Conservation (phyloP, 2,797 vertebrate species). For the Mus spretus region DNA sequence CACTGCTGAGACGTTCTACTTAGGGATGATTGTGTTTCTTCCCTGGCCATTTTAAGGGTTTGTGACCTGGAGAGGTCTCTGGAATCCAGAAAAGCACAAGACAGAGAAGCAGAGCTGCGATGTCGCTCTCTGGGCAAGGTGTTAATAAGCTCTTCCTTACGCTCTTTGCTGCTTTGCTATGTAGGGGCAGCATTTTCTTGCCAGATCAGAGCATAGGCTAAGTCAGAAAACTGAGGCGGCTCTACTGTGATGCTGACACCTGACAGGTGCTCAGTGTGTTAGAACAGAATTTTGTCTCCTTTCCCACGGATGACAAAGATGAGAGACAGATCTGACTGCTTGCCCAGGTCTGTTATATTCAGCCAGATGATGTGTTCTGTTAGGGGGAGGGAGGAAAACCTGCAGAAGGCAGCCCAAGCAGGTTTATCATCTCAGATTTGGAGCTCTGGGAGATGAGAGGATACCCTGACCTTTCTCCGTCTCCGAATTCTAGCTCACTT, state of each 20-base stretch:
- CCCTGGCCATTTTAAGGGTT: not conserved
- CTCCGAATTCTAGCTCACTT: constrained; percentile 9
- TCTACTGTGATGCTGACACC: not conserved
- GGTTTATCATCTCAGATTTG: constrained; percentile 1
- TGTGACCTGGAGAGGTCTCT: not conserved
- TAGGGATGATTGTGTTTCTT: not conserved
- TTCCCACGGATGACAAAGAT: not conserved
- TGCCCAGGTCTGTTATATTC: not conserved
- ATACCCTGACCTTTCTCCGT: not conserved
- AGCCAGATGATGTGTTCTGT: constrained; percentile 35
- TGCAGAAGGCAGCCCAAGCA: not conserved
- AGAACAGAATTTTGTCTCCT: not conserved
- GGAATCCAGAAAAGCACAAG: not conserved
- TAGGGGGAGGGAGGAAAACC: not conserved
- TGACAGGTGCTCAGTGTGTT: not conserved
- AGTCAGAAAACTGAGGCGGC: not conserved
- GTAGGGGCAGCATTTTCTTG: not conserved
- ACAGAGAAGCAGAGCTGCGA: not conserved
- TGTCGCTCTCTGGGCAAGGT: not conserved
- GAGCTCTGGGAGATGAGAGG: not conserved
- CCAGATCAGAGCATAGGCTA: not conserved
- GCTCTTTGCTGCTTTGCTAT: not conserved
- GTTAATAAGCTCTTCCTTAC: not conserved
- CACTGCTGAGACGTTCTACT: not conserved
- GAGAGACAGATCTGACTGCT: not conserved